phyloP scores from a whole-genome alignment of 2,888 invertebrate genomes.

The Erebia epiphron region DNA sequence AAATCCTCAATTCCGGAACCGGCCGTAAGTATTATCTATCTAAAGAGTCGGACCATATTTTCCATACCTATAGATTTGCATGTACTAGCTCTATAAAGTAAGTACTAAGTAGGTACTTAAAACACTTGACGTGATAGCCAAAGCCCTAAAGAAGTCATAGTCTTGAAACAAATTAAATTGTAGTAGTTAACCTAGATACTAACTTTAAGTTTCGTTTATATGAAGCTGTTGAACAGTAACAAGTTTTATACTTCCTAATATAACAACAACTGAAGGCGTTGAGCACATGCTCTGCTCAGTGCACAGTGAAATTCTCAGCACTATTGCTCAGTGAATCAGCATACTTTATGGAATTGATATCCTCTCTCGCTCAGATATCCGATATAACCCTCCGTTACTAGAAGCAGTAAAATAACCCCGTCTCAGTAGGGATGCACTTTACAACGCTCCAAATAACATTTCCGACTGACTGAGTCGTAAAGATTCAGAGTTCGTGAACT shows the following conservation, averaged over 20 bases:
- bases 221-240: background rate
- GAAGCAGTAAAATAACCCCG: conserved; percentile 23
- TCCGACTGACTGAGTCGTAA: conserved; percentile 38
- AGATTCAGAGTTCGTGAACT: conserved; percentile 22
- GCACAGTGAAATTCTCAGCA: conserved; percentile 6
- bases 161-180: too few species aligned
- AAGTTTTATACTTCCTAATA: background rate
- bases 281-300: background rate
- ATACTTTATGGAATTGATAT: conserved; percentile 27
- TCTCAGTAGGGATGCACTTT: conserved; percentile 30
- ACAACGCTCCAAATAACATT: conserved; percentile 40
- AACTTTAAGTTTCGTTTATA: background rate
- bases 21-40: too few species aligned
- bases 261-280: background rate
- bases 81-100: too few species aligned
- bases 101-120: too few species aligned
- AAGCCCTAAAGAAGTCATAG: too few species aligned
- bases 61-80: too few species aligned
- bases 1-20: too few species aligned
- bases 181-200: too few species aligned
- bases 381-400: conserved; percentile 24
- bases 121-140: too few species aligned
- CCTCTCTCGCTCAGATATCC: conserved; percentile 26
- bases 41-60: too few species aligned
- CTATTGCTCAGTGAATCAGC: conserved; percentile 24